Base-by-base conservation (phyloP, 2,113 vertebrate genomes). In the Lonchura striata region DNA sequence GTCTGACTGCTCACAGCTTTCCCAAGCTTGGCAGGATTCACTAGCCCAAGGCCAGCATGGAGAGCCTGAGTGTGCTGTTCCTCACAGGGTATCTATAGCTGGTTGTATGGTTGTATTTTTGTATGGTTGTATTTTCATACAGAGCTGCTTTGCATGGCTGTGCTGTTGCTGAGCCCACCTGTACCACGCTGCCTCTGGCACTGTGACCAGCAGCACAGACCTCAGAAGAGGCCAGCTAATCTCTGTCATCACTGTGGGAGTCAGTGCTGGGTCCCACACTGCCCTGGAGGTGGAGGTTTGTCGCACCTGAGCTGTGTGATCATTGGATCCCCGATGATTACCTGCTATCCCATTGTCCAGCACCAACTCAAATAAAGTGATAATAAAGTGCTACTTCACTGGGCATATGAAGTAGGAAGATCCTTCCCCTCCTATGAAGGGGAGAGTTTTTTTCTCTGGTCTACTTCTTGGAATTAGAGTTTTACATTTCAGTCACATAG, bases 261-360 rank as follows among this genome's bases (percentile, higher is more conserved):
- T 42, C 50, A 8, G 0, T 0, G 9, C 46, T 4, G 9, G 35
- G 5, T 60, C 50, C 24, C 44, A 35, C 1, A 0, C 15, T 82
- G 35, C 57, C 68, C 30, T 13, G 31, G 27, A 56, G 44, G 22
- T 19, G 24, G 44, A 76, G 16, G 4, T 64, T 76, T 80, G 49
- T 37, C 31, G 53, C 24, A 39, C 15, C 8, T 2, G 6, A 52
- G 14, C 28, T 81, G 11, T 3, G 11, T n/a, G n/a, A n/a, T n/a
- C n/a, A n/a, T 74, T 81, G 59, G 20, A 59, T 74, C 25, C 20
- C 54, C 80, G 3, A 59, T 86, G 37, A 33, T 23, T 82, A 44
- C 49, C 21, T 90, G 57, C 31, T 15, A 41, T 69, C 24, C 46
- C 7, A 4, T 35, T 76, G 77, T 54, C 44, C 39, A 28, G 13